Base-by-base conservation (phyloP, 2,888 invertebrate genomes). In the Strigamia transsilvanica region DNA sequence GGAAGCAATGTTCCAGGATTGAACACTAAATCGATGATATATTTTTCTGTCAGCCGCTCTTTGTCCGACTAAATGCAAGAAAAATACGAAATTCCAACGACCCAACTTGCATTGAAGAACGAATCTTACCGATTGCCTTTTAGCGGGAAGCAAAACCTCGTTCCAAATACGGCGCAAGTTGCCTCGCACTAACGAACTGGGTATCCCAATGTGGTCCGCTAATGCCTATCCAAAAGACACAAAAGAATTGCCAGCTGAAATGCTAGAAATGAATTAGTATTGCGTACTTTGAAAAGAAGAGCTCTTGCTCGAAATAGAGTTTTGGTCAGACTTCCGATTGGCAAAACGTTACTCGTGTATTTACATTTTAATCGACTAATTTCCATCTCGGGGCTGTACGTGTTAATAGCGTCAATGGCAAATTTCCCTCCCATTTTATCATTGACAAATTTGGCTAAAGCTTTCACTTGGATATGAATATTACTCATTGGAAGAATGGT, bases 321-420 rank as follows among this genome's bases (percentile, higher is more conserved):
- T 34, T 41, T 41, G 12, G 66, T 38, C 10, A 81, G 34, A 81
- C 73, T 81, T n/a, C 81, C 81, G n/a, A 81, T 81, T 4, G 81
- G 81, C 12, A 81, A 38, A 21, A 81, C 81, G n/a, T 81, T 81
- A n/a, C 73, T 73, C n/a, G 73, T 41, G 27, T 81, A 81, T 73
- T 73, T 81, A 12, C 46, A 41, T 18, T 81, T 81, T 41, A 81
- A 73, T 21, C 73, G 38, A 41, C 73, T 81, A 18, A 81, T 38
- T 41, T 81, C 81, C 15, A 81, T 12, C n/a, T 81, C 81, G n/a
- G 66, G 66, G 15, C 13, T 81, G 41, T 38, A 81, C 23, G 34
- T 42, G 23, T 81, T 1, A 13, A 81, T 73, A 38, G 3, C 21
- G 18, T 81, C 73, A 12, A 73, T 21, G 27, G 21, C 41, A 21